Evolutionary conservation across 2,113 vertebrate genomes (phyloP), one percentile per base, ranked within the genome.

Genomic region (Syrmaticus mikado): DNA sequence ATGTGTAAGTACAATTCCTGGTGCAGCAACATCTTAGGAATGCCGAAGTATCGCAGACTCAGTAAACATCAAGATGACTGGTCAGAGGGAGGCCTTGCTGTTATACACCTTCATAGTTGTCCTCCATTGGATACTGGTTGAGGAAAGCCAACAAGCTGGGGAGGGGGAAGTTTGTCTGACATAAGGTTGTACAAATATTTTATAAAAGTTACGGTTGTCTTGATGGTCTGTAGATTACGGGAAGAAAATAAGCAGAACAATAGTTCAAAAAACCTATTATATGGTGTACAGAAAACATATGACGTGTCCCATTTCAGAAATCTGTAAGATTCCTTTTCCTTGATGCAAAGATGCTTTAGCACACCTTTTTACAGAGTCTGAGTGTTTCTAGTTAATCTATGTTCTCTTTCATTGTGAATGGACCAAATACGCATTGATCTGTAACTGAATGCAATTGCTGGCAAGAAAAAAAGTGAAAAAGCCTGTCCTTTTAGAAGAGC

Each of bases 41-140:
- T 87, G 10, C 24, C 7, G 11, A 8, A 57, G 53, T 32, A 57
- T 57, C 17, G 65, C 11, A 41, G 38, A 41, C 30, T 53, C 2
- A 0, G n/a, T 18, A 41, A 43, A 15, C 3, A 24, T 27, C 13
- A 12, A 30, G 41, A 18, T 77, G n/a, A 20, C 38, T 75, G 28
- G 6, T 60, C 38, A 1, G 0, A 55, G 66, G 36, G 52, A 82
- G 66, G 17, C 22, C 24, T 11, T 73, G 30, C 6, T 60, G 0
- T 67, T 65, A 4, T 1, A 13, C 5, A 73, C 24, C 9, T 84
- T 52, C 1, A 0, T 52, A 40, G 1, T 0, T 25, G 41, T 50
- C 5, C 22, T 70, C 21, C 16, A 6, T 28, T 80, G 27, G 12
- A 50, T 85, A 6, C 30, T 82, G 38, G 3, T 25, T 66, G 64